phyloP scores from a whole-genome alignment of 2,797 vertebrate genomes.

The Lepus oiostolus region DNA sequence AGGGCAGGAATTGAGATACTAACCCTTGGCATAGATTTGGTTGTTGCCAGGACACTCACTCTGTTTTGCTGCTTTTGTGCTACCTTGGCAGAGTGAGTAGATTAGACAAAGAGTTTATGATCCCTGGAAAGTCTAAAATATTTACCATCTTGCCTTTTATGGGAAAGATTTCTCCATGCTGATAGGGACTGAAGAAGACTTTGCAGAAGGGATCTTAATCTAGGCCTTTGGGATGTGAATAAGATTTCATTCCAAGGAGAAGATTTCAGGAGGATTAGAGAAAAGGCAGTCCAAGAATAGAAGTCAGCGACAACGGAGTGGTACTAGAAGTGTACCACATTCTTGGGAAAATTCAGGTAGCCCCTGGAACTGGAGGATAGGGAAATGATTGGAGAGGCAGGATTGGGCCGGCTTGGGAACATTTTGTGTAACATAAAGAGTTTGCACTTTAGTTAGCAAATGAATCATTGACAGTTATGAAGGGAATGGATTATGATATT shows the following conservation, averaged over 20 bases:
- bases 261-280: neutral
- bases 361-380: neutral
- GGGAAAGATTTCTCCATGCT: slow-evolving; percentile 13
- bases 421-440: neutral
- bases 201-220: slow-evolving; percentile 14
- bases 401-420: neutral
- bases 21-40: neutral
- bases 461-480: neutral
- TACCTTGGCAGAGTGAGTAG: neutral
- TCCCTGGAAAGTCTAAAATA: neutral
- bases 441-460: slow-evolving; percentile 8
- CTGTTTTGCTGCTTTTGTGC: slow-evolving; percentile 13
- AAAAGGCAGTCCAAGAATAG: neutral
- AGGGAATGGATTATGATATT: neutral
- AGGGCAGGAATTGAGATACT: neutral
- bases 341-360: neutral
- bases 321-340: neutral
- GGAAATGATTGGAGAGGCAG: neutral
- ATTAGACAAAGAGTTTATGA: neutral
- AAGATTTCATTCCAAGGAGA: slow-evolving; percentile 26
- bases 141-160: neutral
- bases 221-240: slow-evolving; percentile 26
- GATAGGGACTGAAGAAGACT: slow-evolving; percentile 13
- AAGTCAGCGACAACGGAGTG: neutral
- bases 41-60: neutral